phyloP scores from a whole-genome alignment of 2,113 vertebrate genomes.

The Ceyx melanurus region DNA sequence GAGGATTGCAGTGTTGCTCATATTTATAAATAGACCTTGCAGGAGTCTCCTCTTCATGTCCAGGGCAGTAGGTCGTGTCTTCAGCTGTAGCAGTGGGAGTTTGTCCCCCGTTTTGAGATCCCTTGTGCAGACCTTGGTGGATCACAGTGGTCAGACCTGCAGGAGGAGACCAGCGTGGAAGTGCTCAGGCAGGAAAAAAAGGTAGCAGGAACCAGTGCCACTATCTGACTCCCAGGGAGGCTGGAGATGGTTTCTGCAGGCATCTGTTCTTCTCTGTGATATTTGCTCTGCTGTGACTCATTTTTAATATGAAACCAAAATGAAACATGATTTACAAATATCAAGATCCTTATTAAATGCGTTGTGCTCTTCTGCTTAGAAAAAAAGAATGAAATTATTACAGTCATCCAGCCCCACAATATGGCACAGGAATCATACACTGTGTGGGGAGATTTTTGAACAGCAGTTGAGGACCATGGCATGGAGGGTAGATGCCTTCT shows the following conservation, averaged over 20 bases:
- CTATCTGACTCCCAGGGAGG: background rate
- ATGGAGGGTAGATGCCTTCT: background rate
- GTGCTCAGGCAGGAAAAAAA: background rate
- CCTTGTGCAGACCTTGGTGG: background rate
- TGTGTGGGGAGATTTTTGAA: background rate
- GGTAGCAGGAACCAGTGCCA: background rate
- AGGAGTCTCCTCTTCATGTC: background rate
- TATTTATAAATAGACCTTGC: background rate
- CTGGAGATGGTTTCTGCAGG: background rate
- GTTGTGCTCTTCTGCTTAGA: background rate
- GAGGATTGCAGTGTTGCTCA: accelerated
- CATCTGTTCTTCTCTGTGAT: background rate
- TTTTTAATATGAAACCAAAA: background rate
- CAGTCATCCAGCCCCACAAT: background rate
- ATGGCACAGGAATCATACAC: background rate
- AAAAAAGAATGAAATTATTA: background rate
- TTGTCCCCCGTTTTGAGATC: background rate
- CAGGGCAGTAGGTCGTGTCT: background rate
- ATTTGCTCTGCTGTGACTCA: constrained; percentile 10
- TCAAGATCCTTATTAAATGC: background rate
- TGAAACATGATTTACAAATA: background rate
- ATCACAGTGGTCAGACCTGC: background rate
- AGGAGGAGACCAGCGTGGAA: background rate
- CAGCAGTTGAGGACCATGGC: background rate
- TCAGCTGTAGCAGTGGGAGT: background rate